Evolutionary conservation across 92 coral and sea anemone genomes (phyloP).

Genomic region (Micromussa lordhowensis): DNA sequence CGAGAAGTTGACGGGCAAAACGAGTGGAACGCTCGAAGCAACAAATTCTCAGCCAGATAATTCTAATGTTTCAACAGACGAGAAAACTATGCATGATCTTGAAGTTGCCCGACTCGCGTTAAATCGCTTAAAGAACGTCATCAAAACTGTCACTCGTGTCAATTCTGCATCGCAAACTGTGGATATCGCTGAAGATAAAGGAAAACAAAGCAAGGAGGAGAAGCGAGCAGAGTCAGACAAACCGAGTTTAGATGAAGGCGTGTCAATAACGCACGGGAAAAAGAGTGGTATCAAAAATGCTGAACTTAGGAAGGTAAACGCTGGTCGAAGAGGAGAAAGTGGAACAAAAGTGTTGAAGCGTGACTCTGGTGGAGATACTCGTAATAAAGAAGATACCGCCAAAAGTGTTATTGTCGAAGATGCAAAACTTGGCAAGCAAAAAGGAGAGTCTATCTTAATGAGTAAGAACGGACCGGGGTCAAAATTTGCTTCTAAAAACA

Average conservation of each 20-base stretch:
- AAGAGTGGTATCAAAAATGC: neutral
- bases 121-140: conserved; percentile 2
- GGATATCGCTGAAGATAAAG: neutral
- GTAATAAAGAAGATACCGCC: conserved; percentile 7
- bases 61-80: conserved; percentile 15
- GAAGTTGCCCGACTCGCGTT: conserved; percentile 33
- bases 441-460: conserved; percentile 32
- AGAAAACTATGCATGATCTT: conserved; percentile 24
- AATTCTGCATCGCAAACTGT: conserved; percentile 14
- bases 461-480: conserved; percentile 26
- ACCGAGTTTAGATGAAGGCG: neutral
- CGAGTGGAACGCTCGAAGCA: neutral
- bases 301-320: neutral
- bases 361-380: neutral
- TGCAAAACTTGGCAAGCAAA: conserved; percentile 18
- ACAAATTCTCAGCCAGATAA: conserved; percentile 8
- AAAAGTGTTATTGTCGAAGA: neutral
- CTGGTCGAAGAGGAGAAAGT: conserved; percentile 25
- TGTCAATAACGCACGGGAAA: neutral
- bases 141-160: conserved; percentile 8
- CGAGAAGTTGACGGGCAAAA: neutral
- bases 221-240: neutral
- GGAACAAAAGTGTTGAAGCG: conserved; percentile 1
- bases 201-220: too few relatives aligned
- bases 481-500: conserved; percentile 30